Evolutionary conservation across 2,797 vertebrate species (phyloP), one percentile per base, ranked within the genome.

Genomic region (Rhynchonycteris naso): DNA sequence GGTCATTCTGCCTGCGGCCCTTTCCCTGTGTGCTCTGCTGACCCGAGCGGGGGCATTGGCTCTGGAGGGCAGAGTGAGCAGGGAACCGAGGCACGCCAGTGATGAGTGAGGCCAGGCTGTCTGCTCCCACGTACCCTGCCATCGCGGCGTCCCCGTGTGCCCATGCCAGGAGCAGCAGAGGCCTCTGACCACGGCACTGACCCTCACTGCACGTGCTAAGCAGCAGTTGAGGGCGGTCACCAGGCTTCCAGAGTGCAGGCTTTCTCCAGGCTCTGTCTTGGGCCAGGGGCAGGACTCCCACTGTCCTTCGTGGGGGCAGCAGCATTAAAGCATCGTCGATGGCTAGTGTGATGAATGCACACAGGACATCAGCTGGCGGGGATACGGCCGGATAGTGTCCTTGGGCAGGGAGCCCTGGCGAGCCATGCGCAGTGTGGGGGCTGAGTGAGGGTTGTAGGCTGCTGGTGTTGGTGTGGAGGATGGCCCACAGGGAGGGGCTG

Each of bases 41-140:
- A 26, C 30, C 38, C 38, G 50, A 30, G 54, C 50, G 74, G 4
- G 3, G 59, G 7, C 0, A 8, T 54, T 13, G 5, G 19, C 2
- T 22, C 21, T 15, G 22, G 61, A 15, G 26, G 26, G 47, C 65
- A 30, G 26, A 1, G 2, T 3, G 1, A 5, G 8, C 2, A 13
- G 8, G 1, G 54, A 50, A 16, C 2, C 0, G 12, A 38, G 24
- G 82, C 38, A 7, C 52, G n/a, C 35, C 22, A 26, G 1, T 15
- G 15, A 1, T 30, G 26, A 0, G 15, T n/a, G 88, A 0, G 43
- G 6, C 9, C 47, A 50, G 76, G 54, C 6, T 8, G 0, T 52
- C 4, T 9, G 47, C 66, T 14, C 24, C 11, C 1, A 2, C 35
- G 0, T 0, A 0, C 43, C 16, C 78, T 65, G 19, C 16, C 11